Percentiles rank a stretch among this genome's conserved stretches.
Evolutionary conservation across 2,888 invertebrate species (phyloP).

Genomic region (Luperina testacea): DNA sequence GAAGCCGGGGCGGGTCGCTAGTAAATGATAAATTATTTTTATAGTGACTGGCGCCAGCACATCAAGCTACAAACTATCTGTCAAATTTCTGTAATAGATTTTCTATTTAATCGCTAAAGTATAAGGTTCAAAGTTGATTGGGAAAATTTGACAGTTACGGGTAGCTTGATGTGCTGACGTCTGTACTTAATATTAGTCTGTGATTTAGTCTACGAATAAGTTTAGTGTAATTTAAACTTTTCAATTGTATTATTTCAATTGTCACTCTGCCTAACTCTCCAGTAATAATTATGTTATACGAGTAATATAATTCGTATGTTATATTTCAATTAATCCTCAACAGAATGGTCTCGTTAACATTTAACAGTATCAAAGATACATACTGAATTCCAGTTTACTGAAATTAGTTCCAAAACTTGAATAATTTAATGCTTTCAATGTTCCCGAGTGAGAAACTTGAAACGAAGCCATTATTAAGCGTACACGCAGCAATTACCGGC

Average conservation of each 20-base stretch:
- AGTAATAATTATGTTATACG: too few species aligned
- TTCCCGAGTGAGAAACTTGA: constrained; percentile 19
- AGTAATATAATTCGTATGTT: background rate
- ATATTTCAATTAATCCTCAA: background rate
- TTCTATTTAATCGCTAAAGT: too few species aligned
- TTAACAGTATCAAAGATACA: background rate
- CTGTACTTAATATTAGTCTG: background rate
- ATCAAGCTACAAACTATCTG: too few species aligned
- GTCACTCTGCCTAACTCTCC: too few species aligned
- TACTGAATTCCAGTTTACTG: background rate
- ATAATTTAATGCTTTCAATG: constrained; percentile 5
- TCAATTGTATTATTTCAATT: background rate
- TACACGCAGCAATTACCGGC: constrained; percentile 19
- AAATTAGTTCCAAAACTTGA: constrained; percentile 13
- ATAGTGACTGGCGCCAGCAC: too few species aligned
- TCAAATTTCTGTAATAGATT: too few species aligned
- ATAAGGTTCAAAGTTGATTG: too few species aligned
- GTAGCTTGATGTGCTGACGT: too few species aligned
- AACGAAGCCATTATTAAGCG: constrained; percentile 8
- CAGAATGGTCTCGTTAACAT: background rate
- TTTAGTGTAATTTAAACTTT: background rate
- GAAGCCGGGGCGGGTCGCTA: too few species aligned
- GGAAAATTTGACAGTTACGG: too few species aligned
- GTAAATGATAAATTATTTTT: too few species aligned
- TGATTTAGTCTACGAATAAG: background rate